These are phyloP conservation scores for Stictocephala bisonia DNA, from an alignment of 2,888 invertebrate genomes.

Conservation along the genomic window DNA sequence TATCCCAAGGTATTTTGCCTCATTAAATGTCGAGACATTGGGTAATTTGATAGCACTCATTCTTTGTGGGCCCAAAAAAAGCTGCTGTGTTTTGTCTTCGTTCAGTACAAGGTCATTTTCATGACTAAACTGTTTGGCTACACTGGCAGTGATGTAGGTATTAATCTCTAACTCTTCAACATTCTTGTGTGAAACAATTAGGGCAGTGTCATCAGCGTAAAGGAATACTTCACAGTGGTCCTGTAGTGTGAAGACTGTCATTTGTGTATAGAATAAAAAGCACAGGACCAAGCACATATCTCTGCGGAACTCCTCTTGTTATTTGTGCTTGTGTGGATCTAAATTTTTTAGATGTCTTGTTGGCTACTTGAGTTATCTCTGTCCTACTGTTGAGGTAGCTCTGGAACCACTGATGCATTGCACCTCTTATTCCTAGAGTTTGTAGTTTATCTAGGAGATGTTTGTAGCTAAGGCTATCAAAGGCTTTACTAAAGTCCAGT, in stretches of 20 bases:
- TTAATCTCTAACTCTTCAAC: too few species aligned
- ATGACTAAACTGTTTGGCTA: too few species aligned
- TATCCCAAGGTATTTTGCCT: too few species aligned
- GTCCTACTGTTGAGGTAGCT: neutral
- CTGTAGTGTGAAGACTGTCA: neutral
- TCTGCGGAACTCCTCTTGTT: constrained; percentile 14
- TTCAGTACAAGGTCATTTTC: too few species aligned
- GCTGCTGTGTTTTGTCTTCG: too few species aligned
- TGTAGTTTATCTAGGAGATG: constrained; percentile 5
- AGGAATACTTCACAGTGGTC: constrained; percentile 16
- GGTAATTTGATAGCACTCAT: too few species aligned
- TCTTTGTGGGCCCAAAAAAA: too few species aligned
- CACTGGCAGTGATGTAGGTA: too few species aligned
- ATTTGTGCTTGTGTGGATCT: neutral
- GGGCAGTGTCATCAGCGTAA: constrained; percentile 30
- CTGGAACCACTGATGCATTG: neutral
- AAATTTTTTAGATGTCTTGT: too few species aligned
- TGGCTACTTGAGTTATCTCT: neutral
- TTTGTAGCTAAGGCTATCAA: too few species aligned
- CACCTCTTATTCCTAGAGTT: neutral
- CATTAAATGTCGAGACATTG: too few species aligned
- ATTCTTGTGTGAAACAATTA: constrained; percentile 18
- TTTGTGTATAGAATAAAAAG: constrained; percentile 14
- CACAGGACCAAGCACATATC: too few species aligned
- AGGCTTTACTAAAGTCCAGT: constrained; percentile 1